Conservation (phyloP, 2,888 invertebrate species). For the Tubiluchus corallicola region DNA sequence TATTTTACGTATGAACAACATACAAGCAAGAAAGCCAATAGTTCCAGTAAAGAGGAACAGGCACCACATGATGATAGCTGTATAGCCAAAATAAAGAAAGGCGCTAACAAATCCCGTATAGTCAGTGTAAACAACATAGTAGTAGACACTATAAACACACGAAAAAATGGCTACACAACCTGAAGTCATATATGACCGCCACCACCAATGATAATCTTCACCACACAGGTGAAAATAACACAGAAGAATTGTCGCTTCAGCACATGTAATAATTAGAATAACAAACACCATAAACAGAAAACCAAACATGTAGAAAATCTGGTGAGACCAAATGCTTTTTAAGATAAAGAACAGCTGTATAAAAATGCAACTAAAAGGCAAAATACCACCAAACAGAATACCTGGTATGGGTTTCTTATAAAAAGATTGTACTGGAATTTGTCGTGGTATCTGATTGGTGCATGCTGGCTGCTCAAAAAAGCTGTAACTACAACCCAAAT, state of each 20-base stretch:
- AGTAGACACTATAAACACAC: constrained; percentile 93
- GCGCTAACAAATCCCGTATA: constrained; percentile 85
- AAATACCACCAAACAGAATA: constrained; percentile 90
- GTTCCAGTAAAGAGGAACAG: constrained; percentile 59
- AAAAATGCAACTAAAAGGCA: constrained; percentile 96
- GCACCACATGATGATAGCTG: constrained; percentile 88
- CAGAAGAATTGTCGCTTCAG: constrained; percentile 91
- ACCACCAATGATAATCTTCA: constrained; percentile 99
- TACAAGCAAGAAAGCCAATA: constrained; percentile 94
- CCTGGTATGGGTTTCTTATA: constrained; percentile 85
- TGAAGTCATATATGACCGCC: constrained; percentile 87
- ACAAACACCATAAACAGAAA: constrained; percentile 92
- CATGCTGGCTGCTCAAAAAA: constrained; percentile 89
- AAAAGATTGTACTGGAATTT: constrained; percentile 95
- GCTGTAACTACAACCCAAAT: constrained; percentile 95
- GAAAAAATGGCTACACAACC: constrained; percentile 93
- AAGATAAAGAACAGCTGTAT: constrained; percentile 97
- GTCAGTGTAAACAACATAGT: constrained; percentile 83
- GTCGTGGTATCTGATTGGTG: constrained; percentile 94
- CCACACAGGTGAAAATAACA: constrained; percentile 99
- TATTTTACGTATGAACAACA: constrained; percentile 96
- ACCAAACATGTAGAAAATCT: too few relatives aligned
- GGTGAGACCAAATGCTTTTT: constrained; percentile 83
- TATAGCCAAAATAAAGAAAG: constrained; percentile 96
- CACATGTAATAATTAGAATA: constrained; percentile 92